Conservation (phyloP, 2,888 invertebrate species). For the Caenorhabditis parvicauda region DNA sequence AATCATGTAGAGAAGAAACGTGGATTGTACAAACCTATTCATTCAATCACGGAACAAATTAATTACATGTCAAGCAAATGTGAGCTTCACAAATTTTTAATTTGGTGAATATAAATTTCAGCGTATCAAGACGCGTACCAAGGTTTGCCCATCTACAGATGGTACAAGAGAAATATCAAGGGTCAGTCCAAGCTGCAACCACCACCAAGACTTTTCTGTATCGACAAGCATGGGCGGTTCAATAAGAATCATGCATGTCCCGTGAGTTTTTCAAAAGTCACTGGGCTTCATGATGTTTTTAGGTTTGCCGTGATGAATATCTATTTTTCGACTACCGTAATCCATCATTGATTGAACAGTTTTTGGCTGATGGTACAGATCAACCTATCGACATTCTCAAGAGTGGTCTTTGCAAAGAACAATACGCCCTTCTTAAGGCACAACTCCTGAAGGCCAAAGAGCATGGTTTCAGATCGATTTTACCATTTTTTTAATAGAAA, state of each 20-base stretch:
- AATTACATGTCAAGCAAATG: constrained; percentile 59
- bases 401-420: constrained; percentile 57
- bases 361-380: constrained; percentile 52
- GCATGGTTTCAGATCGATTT: constrained; percentile 40
- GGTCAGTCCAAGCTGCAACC: constrained; percentile 55
- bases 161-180: constrained; percentile 57
- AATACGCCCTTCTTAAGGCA: constrained; percentile 51
- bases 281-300: background rate
- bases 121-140: constrained; percentile 56
- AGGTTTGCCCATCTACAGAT: constrained; percentile 53
- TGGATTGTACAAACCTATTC: constrained; percentile 57
- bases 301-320: constrained; percentile 58
- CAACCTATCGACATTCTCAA: constrained; percentile 54
- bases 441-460: constrained; percentile 59
- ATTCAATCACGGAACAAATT: constrained; percentile 56
- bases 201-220: constrained; percentile 58
- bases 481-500: constrained; percentile 1
- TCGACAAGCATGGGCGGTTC: constrained; percentile 56
- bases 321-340: constrained; percentile 61
- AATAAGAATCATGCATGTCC: constrained; percentile 60
- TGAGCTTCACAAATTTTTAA: constrained; percentile 17
- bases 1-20: constrained; percentile 57
- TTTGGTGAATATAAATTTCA: constrained; percentile 31
- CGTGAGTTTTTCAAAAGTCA: constrained; percentile 14
- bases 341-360: constrained; percentile 51